phyloP scores from a whole-genome alignment of 1,140 invertebrate species.

The Aricia agestis region DNA sequence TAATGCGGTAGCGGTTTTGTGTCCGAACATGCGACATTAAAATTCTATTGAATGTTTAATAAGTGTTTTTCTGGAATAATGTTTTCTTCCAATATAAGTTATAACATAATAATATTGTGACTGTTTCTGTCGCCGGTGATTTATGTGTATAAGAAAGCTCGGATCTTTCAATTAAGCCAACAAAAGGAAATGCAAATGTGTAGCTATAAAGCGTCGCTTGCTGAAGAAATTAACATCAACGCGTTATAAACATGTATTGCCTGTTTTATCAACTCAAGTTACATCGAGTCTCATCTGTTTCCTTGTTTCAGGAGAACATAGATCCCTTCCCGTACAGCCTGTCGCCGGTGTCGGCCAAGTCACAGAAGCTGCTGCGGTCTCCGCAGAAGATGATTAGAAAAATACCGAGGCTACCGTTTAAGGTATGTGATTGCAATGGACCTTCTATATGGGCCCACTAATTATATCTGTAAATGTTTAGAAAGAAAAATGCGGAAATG shows the following conservation, averaged over 20 bases:
- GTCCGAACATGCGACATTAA: conserved; percentile 7
- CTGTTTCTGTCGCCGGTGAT: neutral
- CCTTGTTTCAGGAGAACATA: conserved; percentile 76
- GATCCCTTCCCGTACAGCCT: conserved; percentile 90
- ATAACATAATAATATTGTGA: conserved; percentile 4
- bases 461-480: too few species aligned
- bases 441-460: too few species aligned
- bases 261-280: too few species aligned
- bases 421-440: too few species aligned
- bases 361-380: conserved; percentile 94
- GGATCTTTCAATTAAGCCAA: neutral
- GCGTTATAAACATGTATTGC: neutral
- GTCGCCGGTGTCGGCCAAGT: conserved; percentile 95
- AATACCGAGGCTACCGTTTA: conserved; percentile 98
- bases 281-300: neutral
- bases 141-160: neutral
- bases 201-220: neutral
- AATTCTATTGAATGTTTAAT: neutral
- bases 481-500: too few species aligned
- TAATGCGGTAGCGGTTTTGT: conserved; percentile 13
- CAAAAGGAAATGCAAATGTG: neutral
- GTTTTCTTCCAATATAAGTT: neutral
- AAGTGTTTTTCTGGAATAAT: neutral
- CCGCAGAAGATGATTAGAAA: conserved; percentile 96
- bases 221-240: neutral